Conservation (phyloP, 2,888 invertebrate genomes). For the Nephrotoma guestfalica region DNA sequence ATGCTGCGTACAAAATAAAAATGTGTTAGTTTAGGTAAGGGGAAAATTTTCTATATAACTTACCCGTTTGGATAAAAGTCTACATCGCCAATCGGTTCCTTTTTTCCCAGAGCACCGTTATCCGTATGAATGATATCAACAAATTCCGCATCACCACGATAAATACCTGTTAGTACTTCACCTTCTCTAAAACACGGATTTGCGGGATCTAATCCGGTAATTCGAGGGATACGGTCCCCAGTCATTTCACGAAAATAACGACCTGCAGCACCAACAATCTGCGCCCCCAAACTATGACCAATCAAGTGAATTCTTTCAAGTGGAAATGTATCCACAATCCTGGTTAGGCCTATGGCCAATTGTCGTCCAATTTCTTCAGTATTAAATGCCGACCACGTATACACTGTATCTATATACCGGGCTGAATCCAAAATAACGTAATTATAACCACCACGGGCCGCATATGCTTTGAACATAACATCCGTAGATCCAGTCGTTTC, state of each 20-base stretch:
- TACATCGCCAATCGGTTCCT: slow-evolving; percentile 10
- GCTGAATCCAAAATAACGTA: slow-evolving; percentile 8
- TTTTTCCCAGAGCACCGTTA: slow-evolving; percentile 15
- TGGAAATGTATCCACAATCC: neutral
- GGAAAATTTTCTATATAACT: neutral
- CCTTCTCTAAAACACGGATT: slow-evolving; percentile 18
- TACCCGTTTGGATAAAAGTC: slow-evolving; percentile 12
- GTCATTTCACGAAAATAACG: slow-evolving; percentile 21
- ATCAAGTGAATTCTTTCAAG: neutral
- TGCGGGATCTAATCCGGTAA: slow-evolving; percentile 28
- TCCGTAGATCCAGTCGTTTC: neutral
- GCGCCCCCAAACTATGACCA: slow-evolving; percentile 23
- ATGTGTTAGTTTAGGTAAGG: neutral
- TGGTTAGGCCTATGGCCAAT: slow-evolving; percentile 7
- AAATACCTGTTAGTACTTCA: slow-evolving; percentile 17
- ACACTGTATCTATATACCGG: slow-evolving; percentile 12
- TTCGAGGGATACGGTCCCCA: slow-evolving; percentile 8
- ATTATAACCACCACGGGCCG: neutral
- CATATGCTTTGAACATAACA: neutral
- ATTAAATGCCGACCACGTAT: slow-evolving; percentile 13
- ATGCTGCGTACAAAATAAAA: neutral
- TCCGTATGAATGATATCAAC: slow-evolving; percentile 21
- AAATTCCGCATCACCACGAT: slow-evolving; percentile 28
- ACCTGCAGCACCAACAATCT: slow-evolving; percentile 26
- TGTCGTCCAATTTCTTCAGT: slow-evolving; percentile 9